Evolutionary conservation across 2,888 invertebrate genomes (phyloP), one percentile per base, ranked within the genome.

Genomic region (Caenorhabditis imperialis): DNA sequence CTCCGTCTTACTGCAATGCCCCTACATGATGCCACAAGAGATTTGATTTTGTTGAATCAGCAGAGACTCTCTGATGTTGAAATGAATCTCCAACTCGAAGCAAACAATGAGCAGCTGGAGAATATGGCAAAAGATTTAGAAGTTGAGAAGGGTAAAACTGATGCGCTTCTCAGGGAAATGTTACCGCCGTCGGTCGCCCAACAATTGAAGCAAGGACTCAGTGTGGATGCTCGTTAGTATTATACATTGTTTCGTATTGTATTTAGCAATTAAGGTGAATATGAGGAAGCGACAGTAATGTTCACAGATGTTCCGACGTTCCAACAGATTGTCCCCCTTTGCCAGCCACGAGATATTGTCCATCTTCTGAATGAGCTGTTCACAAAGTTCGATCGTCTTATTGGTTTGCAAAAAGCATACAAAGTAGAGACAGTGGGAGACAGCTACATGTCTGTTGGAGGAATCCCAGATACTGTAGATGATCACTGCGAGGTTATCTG

Each of bases 271-370:
- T 45, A n/a, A 84, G 84, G 81, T 40, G 84, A 84, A 50, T 84
- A 84, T 44, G 80, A 81, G n/a, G 79, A 82, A 50, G 87, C 85
- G 2, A 88, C 88, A 2, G 86, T 88, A 16, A 82, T 88, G 76
- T 89, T 89, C 81, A 85, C 88, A 38, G 89, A 89, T 76, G 88
- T 89, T 12, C 89, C 89, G 30, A 85, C 84, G 5, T 89, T 89
- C 75, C 88, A 88, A 48, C 84, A 84, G 67, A 89, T 89, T 42
- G 88, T 88, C 1, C 84, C 88, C 3, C 76, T 84, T 3, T 86
- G 87, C 62, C 76, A 84, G 25, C 85, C 85, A 1, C 77, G 75
- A 42, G 83, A 81, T 22, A 75, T 85, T 44, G 85, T 85, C 5
- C 74, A 65, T 10, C 50, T 85, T 44, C 71, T 85, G 50, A 85